Base-by-base conservation (phyloP, 2,113 vertebrate species). In the Scatophagus argus region DNA sequence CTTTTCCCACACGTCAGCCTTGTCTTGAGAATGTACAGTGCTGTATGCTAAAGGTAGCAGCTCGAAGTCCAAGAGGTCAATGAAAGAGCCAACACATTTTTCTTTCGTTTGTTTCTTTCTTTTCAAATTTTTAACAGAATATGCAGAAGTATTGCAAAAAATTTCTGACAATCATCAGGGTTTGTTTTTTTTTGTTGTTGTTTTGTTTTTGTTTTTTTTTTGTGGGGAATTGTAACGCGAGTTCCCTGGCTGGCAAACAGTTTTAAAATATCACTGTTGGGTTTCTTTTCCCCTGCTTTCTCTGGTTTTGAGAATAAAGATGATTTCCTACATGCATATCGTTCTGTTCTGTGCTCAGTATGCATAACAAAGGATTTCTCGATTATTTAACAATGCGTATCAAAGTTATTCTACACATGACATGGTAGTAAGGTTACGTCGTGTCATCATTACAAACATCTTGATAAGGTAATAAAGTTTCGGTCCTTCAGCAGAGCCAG, bases 271-370 rank as follows among this genome's bases (percentile, higher is more conserved):
- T 78, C 71, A 87, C 80, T 81, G 78, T 89, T 85, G 66, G 75
- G 56, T 88, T 84, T 82, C 65, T 58, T 81, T n/a, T 79, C 32
- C 79, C 75, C 81, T 25, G 74, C 79, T 87, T 88, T 86, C 77
- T 91, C 88, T 90, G 87, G 84, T 89, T 92, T 94, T 93, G 82
- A 90, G 88, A 93, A 90, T 93, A 93, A 94, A 94, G 67, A 83
- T 83, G 64, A 89, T 93, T 94, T 94, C 89, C 71, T 84, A 89
- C 83, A 89, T 83, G 87, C 80, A 83, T 54, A 76, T 55, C n/a
- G 61, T 60, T 78, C 49, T 75, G 55, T 47, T 76, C 61, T 74
- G 34, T 86, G 14, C 32, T 81, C 39, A 32, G 39, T 63, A 41
- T 6, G 21, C 29, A 51, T 6, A 10, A 39, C 11, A 8, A 14